Conservation (phyloP, 30 jellyfish, hydroid and myxozoan genomes). For the Aurelia coerulea region DNA sequence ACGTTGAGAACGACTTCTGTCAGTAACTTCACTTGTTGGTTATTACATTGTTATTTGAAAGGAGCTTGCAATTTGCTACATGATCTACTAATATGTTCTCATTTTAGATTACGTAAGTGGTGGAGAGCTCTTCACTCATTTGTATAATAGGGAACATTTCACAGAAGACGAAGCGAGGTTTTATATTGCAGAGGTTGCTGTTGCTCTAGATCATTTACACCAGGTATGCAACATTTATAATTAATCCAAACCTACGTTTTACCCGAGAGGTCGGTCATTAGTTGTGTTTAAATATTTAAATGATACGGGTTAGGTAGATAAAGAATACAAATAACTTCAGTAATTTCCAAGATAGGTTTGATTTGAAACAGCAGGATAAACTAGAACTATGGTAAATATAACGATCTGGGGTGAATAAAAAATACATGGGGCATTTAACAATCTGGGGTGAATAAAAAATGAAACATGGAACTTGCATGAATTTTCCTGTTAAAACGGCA, state of each 20-base stretch:
- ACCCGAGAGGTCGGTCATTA: not conserved
- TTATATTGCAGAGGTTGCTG: slow-evolving; percentile 95
- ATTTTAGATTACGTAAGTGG: slow-evolving; percentile 94
- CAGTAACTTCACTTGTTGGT: not conserved
- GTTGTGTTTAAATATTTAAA: too few relatives aligned
- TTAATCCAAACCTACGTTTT: not conserved
- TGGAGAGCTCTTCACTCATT: slow-evolving; percentile 94
- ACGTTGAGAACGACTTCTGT: too few relatives aligned
- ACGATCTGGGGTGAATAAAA: too few relatives aligned
- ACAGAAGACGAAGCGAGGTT: slow-evolving; percentile 94
- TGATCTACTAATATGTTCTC: not conserved
- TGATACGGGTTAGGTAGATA: too few relatives aligned
- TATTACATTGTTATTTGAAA: not conserved
- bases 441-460: too few relatives aligned
- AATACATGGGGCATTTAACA: too few relatives aligned
- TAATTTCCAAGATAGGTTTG: too few relatives aligned
- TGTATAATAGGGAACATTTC: slow-evolving; percentile 94
- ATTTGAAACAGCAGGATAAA: too few relatives aligned
- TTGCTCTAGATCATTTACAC: slow-evolving; percentile 88
- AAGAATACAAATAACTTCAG: too few relatives aligned
- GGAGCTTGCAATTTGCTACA: not conserved
- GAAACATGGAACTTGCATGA: too few relatives aligned
- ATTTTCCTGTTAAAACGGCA: too few relatives aligned
- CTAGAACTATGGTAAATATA: too few relatives aligned
- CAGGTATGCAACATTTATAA: slow-evolving; percentile 46